Base-by-base conservation (phyloP, 2,797 vertebrate genomes). In the Fringilla coelebs region DNA sequence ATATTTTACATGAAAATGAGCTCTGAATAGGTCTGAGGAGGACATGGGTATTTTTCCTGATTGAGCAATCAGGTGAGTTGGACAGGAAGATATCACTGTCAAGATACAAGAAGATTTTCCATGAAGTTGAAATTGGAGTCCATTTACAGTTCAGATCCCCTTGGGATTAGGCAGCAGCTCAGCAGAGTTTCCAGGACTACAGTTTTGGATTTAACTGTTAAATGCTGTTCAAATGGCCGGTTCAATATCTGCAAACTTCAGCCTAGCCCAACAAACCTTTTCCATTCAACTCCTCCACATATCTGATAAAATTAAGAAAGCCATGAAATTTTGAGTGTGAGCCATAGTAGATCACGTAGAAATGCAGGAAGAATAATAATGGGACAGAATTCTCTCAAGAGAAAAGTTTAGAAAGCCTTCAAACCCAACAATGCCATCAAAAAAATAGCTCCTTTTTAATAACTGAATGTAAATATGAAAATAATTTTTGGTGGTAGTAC, bases 281-380 rank as follows among this genome's bases (percentile, higher is more conserved):
- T 49, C 65, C 13, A n/a, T 77, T 77, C 36, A 75, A 20, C 52
- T 52, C 9, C 4, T 65, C 31, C 49, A 32, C 3, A 41, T 41
- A 49, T 38, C 10, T 14, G 24, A 40, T 4, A 54, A 67, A 75
- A 72, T 20, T 7, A 55, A 31, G 81, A 78, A 79, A 83, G 17
- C 5, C 17, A 88, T 21, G 17, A 81, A 66, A 88, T 48, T 48
- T 31, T 75, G 21, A n/a, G 9, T 48, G 12, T 11, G 20, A 89
- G 8, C 31, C 36, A 52, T 5, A 65, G 10, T 17, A 34, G 1
- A 1, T 9, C 32, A 58, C 1, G 0, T 22, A 83, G n/a, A 88
- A 70, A 88, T 12, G 14, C 46, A 83, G 21, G 21, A 49, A 74
- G 11, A 74, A 66, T 21, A 68, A 36, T 10, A 83, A 9, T 24